These are phyloP conservation scores for Melikaiella ostensackeni DNA, from an alignment of 2,888 invertebrate species.

Conservation along the genomic window DNA sequence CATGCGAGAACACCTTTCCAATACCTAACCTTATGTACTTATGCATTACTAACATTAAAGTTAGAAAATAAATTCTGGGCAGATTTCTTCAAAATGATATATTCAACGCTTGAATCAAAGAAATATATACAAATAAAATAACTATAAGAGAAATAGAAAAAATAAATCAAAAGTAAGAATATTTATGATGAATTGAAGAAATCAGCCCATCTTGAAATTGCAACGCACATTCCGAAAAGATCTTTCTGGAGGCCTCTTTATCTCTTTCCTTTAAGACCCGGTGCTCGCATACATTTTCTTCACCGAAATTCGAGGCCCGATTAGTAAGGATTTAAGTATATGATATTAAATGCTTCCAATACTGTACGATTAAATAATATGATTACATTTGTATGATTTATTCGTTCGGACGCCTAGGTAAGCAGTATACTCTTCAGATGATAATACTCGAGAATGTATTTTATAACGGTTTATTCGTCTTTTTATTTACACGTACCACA, in stretches of 20 bases:
- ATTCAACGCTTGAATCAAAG: not conserved
- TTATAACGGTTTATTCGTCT: slow-evolving; percentile 77
- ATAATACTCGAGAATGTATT: slow-evolving; percentile 77
- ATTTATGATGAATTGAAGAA: slow-evolving; percentile 25
- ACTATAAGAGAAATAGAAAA: slow-evolving; percentile 32
- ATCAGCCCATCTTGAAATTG: slow-evolving; percentile 44
- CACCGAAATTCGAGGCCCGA: slow-evolving; percentile 49
- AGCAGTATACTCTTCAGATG: slow-evolving; percentile 66
- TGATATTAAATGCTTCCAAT: slow-evolving; percentile 76
- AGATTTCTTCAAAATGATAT: slow-evolving; percentile 5
- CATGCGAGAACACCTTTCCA: slow-evolving; percentile 54
- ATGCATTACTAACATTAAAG: slow-evolving; percentile 25
- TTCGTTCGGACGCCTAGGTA: slow-evolving; percentile 68
- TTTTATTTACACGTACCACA: slow-evolving; percentile 75
- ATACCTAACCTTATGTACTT: slow-evolving; percentile 41
- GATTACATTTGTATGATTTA: slow-evolving; percentile 72
- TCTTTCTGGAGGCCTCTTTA: slow-evolving; percentile 52
- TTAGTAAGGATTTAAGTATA: slow-evolving; percentile 64
- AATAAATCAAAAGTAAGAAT: slow-evolving; percentile 18
- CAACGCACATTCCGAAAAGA: slow-evolving; percentile 63
- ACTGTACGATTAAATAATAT: slow-evolving; percentile 70
- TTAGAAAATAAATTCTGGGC: slow-evolving; percentile 25
- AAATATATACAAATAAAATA: not conserved
- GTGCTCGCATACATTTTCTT: slow-evolving; percentile 35
- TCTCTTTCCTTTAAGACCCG: slow-evolving; percentile 39